These are phyloP conservation scores for Ectemnius lituratus DNA, from an alignment of 2,888 invertebrate species.

Conservation along the genomic window DNA sequence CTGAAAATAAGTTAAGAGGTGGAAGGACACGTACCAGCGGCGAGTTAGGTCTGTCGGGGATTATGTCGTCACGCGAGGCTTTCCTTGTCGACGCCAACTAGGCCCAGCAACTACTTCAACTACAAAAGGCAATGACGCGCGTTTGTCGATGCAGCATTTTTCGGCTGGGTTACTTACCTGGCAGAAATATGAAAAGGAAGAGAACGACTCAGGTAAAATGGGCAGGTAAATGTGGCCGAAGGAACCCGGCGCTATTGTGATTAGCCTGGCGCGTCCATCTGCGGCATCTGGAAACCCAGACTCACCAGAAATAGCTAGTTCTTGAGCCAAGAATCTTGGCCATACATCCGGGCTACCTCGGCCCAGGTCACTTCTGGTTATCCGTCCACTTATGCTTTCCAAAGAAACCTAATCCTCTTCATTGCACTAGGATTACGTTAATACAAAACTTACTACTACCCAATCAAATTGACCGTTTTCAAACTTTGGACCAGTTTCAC, in stretches of 20 bases:
- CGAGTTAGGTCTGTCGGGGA: constrained; percentile 11
- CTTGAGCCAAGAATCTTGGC: constrained; percentile 8
- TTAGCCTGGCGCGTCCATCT: constrained; percentile 46
- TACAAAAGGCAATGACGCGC: constrained; percentile 22
- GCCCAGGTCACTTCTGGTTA: constrained; percentile 2
- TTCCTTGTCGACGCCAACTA: constrained; percentile 34
- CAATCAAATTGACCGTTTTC: too few relatives aligned
- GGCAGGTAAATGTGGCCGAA: constrained; percentile 14
- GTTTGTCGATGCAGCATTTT: constrained; percentile 25
- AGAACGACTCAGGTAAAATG: constrained; percentile 34
- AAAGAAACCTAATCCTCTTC: constrained; percentile 27
- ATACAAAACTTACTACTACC: too few relatives aligned
- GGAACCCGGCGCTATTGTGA: constrained; percentile 41
- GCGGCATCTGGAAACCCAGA: constrained; percentile 44
- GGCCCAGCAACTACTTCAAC: too few relatives aligned
- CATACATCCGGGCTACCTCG: constrained; percentile 18
- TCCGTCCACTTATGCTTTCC: not conserved
- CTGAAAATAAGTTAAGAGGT: not conserved
- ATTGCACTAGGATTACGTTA: too few relatives aligned
- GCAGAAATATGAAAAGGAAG: constrained; percentile 24
- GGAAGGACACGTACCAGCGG: not conserved
- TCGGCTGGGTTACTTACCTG: constrained; percentile 30
- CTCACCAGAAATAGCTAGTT: constrained; percentile 43
- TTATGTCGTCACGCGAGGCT: constrained; percentile 42
- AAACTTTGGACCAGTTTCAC: too few relatives aligned